Percentiles rank a stretch among this genome's conserved stretches.
phyloP scores from a whole-genome alignment of 2,888 invertebrate genomes.

The Antheraea assamensis region DNA sequence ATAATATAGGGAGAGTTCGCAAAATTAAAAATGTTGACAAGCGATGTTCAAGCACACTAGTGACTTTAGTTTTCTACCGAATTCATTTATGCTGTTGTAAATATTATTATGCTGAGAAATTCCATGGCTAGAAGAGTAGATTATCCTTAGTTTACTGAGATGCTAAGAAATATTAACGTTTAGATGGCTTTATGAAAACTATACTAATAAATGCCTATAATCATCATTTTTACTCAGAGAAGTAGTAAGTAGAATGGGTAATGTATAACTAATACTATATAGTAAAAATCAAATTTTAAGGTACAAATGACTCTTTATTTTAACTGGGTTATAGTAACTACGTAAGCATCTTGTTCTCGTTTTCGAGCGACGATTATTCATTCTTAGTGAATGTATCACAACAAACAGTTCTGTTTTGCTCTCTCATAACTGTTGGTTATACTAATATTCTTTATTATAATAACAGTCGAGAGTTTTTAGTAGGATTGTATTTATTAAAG shows the following conservation, averaged over 20 bases:
- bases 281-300: background rate
- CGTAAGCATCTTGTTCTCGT: conserved; percentile 2
- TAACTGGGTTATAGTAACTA: conserved; percentile 3
- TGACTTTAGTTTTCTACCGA: background rate
- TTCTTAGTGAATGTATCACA: conserved; percentile 8
- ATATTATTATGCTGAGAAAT: background rate
- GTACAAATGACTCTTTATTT: background rate
- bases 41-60: background rate
- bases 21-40: too few relatives aligned
- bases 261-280: background rate
- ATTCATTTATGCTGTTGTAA: background rate
- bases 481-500: background rate
- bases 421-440: background rate
- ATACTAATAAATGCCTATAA: background rate
- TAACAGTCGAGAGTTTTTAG: background rate
- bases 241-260: background rate
- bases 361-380: conserved; percentile 6
- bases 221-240: background rate
- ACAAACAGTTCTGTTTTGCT: conserved; percentile 5
- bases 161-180: background rate
- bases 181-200: background rate
- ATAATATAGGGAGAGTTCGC: too few relatives aligned
- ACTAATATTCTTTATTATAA: background rate
- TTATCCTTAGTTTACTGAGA: background rate
- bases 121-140: background rate